Evolutionary conservation across 2,797 vertebrate species (phyloP).

Genomic region (Thalassophryne amazonica): DNA sequence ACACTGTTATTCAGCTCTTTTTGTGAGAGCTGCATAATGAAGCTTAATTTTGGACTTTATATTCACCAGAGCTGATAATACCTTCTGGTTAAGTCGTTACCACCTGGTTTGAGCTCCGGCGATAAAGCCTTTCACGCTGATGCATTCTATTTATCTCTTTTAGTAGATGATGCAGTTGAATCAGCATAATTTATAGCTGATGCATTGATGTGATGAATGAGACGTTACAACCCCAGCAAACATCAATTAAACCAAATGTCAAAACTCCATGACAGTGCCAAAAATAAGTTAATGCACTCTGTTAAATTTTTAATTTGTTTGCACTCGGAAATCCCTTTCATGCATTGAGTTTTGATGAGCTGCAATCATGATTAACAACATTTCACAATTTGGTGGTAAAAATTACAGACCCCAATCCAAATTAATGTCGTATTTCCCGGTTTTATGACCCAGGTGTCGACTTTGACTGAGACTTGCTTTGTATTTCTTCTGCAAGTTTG

Average conservation of each 20-base stretch:
- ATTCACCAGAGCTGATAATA: no score
- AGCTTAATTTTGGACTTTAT: no score
- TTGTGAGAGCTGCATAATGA: no score
- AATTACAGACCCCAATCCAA: conserved; percentile 1
- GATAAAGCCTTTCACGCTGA: no score
- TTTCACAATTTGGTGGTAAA: neutral
- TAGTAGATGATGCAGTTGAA: conserved; percentile 8
- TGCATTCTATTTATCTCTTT: conserved; percentile 19
- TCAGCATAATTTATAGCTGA: conserved; percentile 8
- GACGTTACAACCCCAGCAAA: conserved; percentile 12
- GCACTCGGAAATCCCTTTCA: conserved; percentile 9
- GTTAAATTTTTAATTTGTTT: conserved; percentile 32
- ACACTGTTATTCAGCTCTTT: no score
- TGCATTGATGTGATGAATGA: conserved; percentile 3
- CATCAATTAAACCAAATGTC: conserved; percentile 28
- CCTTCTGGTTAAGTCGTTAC: no score
- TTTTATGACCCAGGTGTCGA: conserved; percentile 10
- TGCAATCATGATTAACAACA: neutral
- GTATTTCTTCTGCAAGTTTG: neutral
- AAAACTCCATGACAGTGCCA: conserved; percentile 19
- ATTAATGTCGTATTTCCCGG: neutral
- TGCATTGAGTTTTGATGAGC: conserved; percentile 1
- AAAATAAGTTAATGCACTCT: conserved; percentile 22
- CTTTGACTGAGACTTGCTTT: conserved; percentile 3
- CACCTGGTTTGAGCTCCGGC: no score